Percentiles rank a stretch among this genome's conserved stretches.
Evolutionary conservation across 2,113 vertebrate species (phyloP).

Genomic region (Sprattus sprattus): DNA sequence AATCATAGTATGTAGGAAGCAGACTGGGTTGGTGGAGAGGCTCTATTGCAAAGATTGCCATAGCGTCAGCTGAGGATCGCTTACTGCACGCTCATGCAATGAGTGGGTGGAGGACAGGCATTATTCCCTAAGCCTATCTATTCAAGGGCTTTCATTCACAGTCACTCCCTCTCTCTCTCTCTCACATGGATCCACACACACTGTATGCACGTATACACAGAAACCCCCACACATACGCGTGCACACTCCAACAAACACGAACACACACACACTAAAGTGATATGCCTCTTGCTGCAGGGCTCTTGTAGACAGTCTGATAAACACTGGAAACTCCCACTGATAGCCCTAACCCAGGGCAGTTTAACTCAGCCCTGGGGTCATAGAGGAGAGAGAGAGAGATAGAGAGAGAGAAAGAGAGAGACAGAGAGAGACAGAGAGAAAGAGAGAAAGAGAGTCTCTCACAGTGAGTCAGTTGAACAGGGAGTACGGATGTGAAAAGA

Average conservation of each 20-base stretch:
- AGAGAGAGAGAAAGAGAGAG: not conserved
- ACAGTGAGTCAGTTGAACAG: not conserved
- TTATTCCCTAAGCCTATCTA: not conserved
- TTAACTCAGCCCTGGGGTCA: not conserved
- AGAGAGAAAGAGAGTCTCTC: not conserved
- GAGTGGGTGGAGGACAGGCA: not conserved
- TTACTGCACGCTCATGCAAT: not conserved
- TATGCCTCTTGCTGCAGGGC: not conserved
- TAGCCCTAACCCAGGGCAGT: not conserved
- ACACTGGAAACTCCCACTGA: not conserved
- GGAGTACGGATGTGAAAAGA: too few relatives aligned
- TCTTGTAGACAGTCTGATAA: not conserved
- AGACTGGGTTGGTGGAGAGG: not conserved
- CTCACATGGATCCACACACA: not conserved
- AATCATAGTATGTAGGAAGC: not conserved
- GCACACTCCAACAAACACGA: not conserved
- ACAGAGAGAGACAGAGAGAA: not conserved
- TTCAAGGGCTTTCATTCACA: not conserved
- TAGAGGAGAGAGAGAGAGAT: not conserved
- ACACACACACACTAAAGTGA: not conserved
- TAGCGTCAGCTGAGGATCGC: not conserved
- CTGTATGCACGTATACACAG: too few relatives aligned
- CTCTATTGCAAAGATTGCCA: not conserved
- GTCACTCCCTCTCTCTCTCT: not conserved
- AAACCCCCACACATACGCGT: not conserved